Percentiles rank a stretch among this genome's conserved stretches.
phyloP scores from a whole-genome alignment of 1,140 invertebrate species.

The Tigriopus japonicus region DNA sequence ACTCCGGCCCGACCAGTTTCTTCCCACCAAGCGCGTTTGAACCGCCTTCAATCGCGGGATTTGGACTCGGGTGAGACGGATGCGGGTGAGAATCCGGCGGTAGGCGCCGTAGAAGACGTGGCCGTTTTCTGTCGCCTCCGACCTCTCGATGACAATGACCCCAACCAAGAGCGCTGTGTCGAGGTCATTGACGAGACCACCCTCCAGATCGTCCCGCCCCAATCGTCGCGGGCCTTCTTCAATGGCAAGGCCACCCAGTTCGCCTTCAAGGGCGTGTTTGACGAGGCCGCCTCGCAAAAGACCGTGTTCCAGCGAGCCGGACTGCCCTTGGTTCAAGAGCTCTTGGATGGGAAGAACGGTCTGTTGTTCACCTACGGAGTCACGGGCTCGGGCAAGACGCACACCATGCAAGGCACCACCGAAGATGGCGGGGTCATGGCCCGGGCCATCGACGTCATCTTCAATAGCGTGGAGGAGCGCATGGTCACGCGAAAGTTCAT shows the following conservation, averaged over 20 bases:
- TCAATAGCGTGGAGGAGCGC: conserved; percentile 44
- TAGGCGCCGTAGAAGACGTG: not conserved
- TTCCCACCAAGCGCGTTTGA: too few species aligned
- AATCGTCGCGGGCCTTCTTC: not conserved
- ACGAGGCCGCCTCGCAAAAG: conserved; percentile 48
- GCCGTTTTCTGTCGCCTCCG: not conserved
- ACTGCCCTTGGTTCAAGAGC: conserved; percentile 55
- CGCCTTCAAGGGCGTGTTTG: conserved; percentile 39
- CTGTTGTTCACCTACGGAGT: conserved; percentile 88
- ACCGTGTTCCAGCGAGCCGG: conserved; percentile 68
- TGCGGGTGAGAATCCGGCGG: too few species aligned
- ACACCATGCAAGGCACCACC: conserved; percentile 61
- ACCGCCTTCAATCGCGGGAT: too few species aligned
- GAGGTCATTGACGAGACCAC: not conserved
- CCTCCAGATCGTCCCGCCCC: not conserved
- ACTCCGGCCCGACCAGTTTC: too few species aligned
- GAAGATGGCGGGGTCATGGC: conserved; percentile 66
- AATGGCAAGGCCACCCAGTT: not conserved
- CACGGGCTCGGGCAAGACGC: conserved; percentile 86
- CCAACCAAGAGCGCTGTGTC: not conserved
- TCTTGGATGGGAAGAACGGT: conserved; percentile 45
- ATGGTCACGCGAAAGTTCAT: conserved; percentile 55
- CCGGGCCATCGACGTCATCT: conserved; percentile 69
- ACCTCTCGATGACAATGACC: not conserved
- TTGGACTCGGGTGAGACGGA: too few species aligned